phyloP scores from a whole-genome alignment of 53 echinoderm and acorn worm genomes.

The Holothuria scabra region DNA sequence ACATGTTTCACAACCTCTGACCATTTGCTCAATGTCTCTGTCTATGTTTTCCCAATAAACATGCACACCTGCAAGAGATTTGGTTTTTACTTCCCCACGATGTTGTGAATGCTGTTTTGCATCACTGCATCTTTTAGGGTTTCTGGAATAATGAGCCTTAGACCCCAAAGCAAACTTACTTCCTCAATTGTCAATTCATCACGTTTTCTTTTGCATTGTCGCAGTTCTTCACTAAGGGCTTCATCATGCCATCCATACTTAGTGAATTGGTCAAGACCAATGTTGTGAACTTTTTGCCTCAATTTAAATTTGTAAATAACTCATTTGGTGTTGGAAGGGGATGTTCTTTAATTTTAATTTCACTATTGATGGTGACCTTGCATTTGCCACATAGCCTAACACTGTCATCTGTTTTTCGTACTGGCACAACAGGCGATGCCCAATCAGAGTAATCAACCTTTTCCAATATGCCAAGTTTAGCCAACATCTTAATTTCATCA shows the following conservation, averaged over 20 bases:
- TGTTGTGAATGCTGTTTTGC: constrained; percentile 21
- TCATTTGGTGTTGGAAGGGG: no score
- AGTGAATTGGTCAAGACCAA: no score
- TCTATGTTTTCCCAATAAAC: constrained; percentile 41
- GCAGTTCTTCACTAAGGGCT: not conserved
- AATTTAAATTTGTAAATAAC: no score
- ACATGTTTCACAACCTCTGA: constrained; percentile 26
- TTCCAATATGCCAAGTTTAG: constrained; percentile 13
- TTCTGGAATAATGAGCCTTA: constrained; percentile 22
- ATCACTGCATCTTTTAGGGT: not conserved
- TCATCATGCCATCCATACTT: no score
- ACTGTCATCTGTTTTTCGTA: no score
- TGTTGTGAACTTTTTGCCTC: no score
- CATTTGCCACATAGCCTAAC: no score
- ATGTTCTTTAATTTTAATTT: no score
- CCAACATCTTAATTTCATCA: no score
- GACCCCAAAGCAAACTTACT: not conserved
- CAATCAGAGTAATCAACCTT: constrained; percentile 31
- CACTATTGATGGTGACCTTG: no score
- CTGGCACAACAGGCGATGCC: no score
- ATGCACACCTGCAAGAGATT: constrained; percentile 43
- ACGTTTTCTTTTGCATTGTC: not conserved
- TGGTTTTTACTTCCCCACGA: constrained; percentile 29
- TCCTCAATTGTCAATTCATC: not conserved
- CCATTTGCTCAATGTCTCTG: constrained; percentile 29